Base-by-base conservation (phyloP, 1,140 invertebrate species). In the Schlechtendalia chinensis region DNA sequence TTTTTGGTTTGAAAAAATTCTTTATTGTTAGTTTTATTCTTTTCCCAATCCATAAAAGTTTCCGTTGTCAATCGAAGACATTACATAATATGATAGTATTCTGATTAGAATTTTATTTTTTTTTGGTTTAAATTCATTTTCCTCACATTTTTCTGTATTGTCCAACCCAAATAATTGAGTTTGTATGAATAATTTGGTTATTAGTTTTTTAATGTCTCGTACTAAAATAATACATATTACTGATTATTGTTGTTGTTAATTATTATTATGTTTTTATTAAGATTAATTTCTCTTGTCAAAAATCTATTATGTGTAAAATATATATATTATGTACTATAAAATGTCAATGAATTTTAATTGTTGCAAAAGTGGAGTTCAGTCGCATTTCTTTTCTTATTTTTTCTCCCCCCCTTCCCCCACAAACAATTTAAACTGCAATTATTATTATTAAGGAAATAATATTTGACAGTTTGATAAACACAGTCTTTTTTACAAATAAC, bases 201-300 rank as follows among this genome's bases (percentile, higher is more conserved):
- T 24, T 54, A 29, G 69, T 72, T 72, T 12, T 54, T 54, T 72
- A 72, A 72, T 72, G 1, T 32, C 24, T 53, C 24, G 1, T 67
- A 67, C 12, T 50, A 50, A 39, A 50, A 6, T 67, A 17, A 39
- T 67, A 22, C 11, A 72, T 29, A 54, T n/a, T n/a, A 54, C 29
- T 32, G 27, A 24, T 24, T 54, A 14, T 72, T 67, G 24, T 72
- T 72, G 17, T 5, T 29, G n/a, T n/a, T n/a, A n/a, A n/a, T n/a
- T n/a, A n/a, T n/a, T n/a, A n/a, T n/a, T n/a, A n/a, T n/a, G n/a
- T 29, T 72, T 69, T 72, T 32, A 29, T 71, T 27, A 71, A 71
- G 6, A 24, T 50, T 12, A 24, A 24, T 24, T 69, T 50, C 22
- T 6, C 16, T 24, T 50, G 16, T 24, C 17, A 16, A 50, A 17